Base-by-base conservation (phyloP, 2,888 invertebrate species). In the Tachystola acroxantha region DNA sequence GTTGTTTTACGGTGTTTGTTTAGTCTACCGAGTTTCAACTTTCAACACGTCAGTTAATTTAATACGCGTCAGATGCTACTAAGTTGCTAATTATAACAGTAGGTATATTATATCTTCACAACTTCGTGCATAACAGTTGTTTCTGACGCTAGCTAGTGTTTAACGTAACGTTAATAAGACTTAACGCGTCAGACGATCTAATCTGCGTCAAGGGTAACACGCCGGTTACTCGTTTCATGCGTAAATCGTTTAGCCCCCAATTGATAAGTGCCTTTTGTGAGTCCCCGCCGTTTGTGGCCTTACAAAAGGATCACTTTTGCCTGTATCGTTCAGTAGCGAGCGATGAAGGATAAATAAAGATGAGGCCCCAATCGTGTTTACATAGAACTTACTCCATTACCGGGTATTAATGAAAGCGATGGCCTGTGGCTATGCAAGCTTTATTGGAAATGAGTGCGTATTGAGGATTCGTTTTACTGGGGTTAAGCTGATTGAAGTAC, bases 321-420 rank as follows among this genome's bases (percentile, higher is more conserved):
- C 31, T 61, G 59, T 37, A 44, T 49, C 45, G 37, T 51, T 57
- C 46, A 57, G 59, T 60, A 58, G 54, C 67, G 61, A 67, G 54
- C 67, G 61, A 67, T 68, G 68, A 69, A 64, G 64, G 72, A 74
- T 76, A 73, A 78, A 62, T 64, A 56, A 55, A 64, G 66, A 75
- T 70, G 64, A 68, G 66, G 62, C 66, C 74, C 67, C 65, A 65
- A 64, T 71, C 76, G 58, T 80, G 81, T 78, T 81, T 79, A 79
- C 77, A 72, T 73, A 75, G 69, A 82, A 82, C 77, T 81, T 80
- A 77, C 67, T 80, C 80, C 75, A 82, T 81, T 80, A 79, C 70
- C 56, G 69, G 55, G 67, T 68, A 78, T 77, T 80, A 80, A 80
- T 77, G 75, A 76, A 73, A 64, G 57, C 61, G 52, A 69, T 72